Conservation (phyloP, 2,797 vertebrate species). For the Anas bahamensis region DNA sequence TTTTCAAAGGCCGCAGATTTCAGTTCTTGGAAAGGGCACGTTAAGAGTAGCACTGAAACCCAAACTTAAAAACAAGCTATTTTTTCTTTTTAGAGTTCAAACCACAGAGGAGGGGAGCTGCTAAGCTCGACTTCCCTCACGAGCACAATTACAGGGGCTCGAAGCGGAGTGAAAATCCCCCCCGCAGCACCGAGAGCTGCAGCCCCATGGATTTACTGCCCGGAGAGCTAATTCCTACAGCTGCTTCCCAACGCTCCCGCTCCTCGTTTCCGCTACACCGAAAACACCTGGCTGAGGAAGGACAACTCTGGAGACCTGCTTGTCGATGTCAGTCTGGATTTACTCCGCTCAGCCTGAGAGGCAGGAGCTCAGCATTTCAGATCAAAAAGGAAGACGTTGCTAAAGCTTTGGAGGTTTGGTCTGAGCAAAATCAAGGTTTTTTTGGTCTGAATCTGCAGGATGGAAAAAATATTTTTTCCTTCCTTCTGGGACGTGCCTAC, state of each 20-base stretch:
- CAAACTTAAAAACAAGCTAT: not conserved
- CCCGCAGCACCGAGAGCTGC: not conserved
- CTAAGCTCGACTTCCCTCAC: not conserved
- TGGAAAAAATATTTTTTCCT: not conserved
- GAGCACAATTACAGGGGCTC: not conserved
- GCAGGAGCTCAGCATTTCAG: not conserved
- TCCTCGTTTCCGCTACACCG: not conserved
- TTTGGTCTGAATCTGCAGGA: not conserved
- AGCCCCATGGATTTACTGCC: constrained; percentile 17
- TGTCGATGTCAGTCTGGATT: not conserved
- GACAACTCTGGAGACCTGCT: not conserved
- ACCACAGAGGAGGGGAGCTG: not conserved
- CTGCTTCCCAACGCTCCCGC: constrained; percentile 10
- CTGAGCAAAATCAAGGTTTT: not conserved
- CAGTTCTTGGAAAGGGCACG: constrained; percentile 37
- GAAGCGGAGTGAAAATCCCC: not conserved
- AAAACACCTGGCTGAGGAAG: constrained; percentile 29
- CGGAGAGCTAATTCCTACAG: not conserved
- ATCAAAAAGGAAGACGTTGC: not conserved
- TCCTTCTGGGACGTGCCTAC: not conserved
- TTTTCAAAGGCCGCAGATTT: constrained; percentile 50
- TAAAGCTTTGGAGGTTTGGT: not conserved
- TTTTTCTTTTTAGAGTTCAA: not conserved
- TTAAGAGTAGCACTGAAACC: constrained; percentile 28
- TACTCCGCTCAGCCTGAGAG: not conserved